These are phyloP conservation scores for Geotrupes spiniger DNA, from an alignment of 2,888 invertebrate genomes.

Conservation along the genomic window DNA sequence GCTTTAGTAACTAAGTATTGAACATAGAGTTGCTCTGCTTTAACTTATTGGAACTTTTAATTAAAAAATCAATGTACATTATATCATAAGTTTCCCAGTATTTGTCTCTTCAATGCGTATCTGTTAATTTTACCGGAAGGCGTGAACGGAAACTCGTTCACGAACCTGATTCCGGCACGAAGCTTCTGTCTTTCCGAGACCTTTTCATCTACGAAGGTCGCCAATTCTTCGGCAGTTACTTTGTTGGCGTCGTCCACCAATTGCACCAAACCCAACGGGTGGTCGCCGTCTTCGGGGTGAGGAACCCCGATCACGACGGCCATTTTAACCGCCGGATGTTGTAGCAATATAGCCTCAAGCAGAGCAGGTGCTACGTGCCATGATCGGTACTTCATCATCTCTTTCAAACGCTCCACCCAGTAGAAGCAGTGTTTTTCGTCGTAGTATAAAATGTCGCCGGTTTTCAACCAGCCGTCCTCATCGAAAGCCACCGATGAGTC, in stretches of 20 bases:
- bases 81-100: constrained; percentile 10
- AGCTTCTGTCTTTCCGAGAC: constrained; percentile 40
- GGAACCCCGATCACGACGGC: too few relatives aligned
- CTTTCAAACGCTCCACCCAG: constrained; percentile 54
- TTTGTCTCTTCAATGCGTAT: constrained; percentile 8
- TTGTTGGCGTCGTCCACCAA: too few relatives aligned
- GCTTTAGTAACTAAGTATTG: too few relatives aligned
- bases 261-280: too few relatives aligned
- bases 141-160: constrained; percentile 37
- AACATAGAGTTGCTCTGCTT: too few relatives aligned
- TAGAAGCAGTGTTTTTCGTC: constrained; percentile 53
- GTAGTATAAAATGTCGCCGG: too few relatives aligned
- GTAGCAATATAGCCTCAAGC: constrained; percentile 27
- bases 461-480: too few relatives aligned
- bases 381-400: constrained; percentile 43
- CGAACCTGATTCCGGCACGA: constrained; percentile 41
- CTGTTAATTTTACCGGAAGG: constrained; percentile 41
- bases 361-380: constrained; percentile 28
- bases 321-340: constrained; percentile 30
- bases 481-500: constrained; percentile 51
- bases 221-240: too few relatives aligned
- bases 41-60: too few relatives aligned
- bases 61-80: too few relatives aligned
- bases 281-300: too few relatives aligned
- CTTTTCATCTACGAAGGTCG: constrained; percentile 36